phyloP scores from a whole-genome alignment of 2,797 vertebrate species.

The Smutsia gigantea region DNA sequence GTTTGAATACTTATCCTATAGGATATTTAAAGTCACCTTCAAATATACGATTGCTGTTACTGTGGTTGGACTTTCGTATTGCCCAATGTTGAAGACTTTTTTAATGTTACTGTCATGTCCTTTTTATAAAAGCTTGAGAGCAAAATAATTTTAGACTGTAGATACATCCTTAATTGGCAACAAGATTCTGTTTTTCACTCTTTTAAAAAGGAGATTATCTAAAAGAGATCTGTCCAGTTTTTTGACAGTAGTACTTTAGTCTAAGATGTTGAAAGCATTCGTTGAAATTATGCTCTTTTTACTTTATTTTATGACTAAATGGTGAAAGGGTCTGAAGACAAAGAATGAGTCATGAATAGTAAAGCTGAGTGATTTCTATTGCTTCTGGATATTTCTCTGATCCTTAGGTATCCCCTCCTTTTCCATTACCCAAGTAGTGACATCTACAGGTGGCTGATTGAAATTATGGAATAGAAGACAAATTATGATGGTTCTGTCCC shows the following conservation, averaged over 20 bases:
- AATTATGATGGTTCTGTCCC: not conserved
- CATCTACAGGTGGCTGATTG: not conserved
- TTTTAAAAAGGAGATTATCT: not conserved
- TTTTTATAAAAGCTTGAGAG: constrained; percentile 24
- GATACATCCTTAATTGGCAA: not conserved
- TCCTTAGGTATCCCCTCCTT: not conserved
- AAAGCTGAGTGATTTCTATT: not conserved
- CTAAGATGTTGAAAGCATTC: not conserved
- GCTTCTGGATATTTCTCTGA: not conserved
- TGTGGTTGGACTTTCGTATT: not conserved
- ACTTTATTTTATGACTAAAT: not conserved
- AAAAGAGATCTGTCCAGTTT: not conserved
- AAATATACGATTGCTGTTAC: not conserved
- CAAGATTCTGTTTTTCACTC: not conserved
- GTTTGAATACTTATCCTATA: not conserved
- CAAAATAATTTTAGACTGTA: constrained; percentile 9
- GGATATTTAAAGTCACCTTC: not conserved
- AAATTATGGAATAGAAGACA: not conserved
- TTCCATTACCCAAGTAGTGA: not conserved
- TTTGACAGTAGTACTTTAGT: not conserved
- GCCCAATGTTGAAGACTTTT: not conserved
- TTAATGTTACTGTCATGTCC: not conserved
- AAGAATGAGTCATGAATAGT: not conserved
- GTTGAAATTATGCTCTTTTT: not conserved
- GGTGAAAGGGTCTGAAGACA: not conserved